These are phyloP conservation scores for Dasysyrphus tricinctus DNA, from an alignment of 2,888 invertebrate species.

Conservation along the genomic window DNA sequence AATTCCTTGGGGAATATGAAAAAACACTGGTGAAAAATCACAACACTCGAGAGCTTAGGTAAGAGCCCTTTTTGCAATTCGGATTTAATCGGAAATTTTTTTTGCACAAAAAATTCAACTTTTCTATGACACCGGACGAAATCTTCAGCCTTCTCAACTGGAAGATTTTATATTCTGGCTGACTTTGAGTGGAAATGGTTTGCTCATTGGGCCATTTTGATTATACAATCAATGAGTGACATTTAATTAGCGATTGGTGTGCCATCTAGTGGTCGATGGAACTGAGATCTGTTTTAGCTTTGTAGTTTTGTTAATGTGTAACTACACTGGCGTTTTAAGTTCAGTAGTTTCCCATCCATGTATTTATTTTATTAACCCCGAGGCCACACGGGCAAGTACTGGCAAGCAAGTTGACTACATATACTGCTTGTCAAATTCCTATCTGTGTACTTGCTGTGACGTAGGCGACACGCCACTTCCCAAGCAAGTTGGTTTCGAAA, in stretches of 20 bases:
- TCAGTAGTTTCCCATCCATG: too few species aligned
- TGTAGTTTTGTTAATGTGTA: neutral
- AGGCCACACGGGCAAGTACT: too few species aligned
- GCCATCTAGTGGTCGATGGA: constrained; percentile 40
- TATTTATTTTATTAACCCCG: too few species aligned
- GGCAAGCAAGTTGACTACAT: too few species aligned
- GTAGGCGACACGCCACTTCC: too few species aligned
- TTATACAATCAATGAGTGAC: constrained; percentile 65
- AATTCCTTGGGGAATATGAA: constrained; percentile 69
- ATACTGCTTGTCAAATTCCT: too few species aligned
- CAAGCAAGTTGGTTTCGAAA: too few species aligned
- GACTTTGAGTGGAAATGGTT: constrained; percentile 67
- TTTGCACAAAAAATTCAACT: constrained; percentile 34
- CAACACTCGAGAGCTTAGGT: constrained; percentile 49
- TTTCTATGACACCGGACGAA: constrained; percentile 70
- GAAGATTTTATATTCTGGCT: constrained; percentile 82
- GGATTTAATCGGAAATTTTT: constrained; percentile 32
- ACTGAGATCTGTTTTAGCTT: neutral
- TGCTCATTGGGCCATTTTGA: constrained; percentile 44
- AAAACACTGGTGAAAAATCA: constrained; percentile 65
- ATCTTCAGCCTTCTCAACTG: constrained; percentile 84
- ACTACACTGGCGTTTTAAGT: neutral
- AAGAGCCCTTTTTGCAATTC: constrained; percentile 16
- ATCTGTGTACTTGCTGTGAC: too few species aligned
- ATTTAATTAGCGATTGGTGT: neutral